These are phyloP conservation scores for Andrena cerasifolii DNA, from an alignment of 1,140 invertebrate species.

Conservation along the genomic window DNA sequence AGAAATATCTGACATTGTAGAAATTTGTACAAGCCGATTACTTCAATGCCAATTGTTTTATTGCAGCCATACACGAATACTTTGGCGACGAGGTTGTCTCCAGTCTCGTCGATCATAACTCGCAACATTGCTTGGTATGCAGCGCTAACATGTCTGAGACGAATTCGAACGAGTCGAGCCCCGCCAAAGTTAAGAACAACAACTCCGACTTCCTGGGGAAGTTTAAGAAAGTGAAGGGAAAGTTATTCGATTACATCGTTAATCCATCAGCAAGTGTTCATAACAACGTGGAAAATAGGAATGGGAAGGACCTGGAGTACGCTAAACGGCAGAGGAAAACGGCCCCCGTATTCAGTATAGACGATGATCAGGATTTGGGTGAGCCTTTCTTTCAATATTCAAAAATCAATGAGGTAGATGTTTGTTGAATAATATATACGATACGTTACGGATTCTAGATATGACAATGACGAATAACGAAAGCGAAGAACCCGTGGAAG, in stretches of 20 bases:
- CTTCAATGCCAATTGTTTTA: background rate
- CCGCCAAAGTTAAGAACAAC: conserved; percentile 76
- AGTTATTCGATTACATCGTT: conserved; percentile 96
- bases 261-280: conserved; percentile 87
- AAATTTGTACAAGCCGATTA: conserved; percentile 22
- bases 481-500: conserved; percentile 86
- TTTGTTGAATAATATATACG: conserved; percentile 1
- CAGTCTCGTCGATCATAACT: conserved; percentile 92
- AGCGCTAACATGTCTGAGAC: conserved; percentile 83
- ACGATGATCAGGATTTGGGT: conserved; percentile 91
- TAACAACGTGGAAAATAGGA: conserved; percentile 87
- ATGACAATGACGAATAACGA: conserved; percentile 79
- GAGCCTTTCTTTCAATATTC: conserved; percentile 18
- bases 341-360: conserved; percentile 97
- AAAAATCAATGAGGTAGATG: background rate
- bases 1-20: conserved; percentile 19
- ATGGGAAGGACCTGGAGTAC: conserved; percentile 89
- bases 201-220: conserved; percentile 89
- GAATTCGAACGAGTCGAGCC: conserved; percentile 78
- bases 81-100: conserved; percentile 90
- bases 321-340: conserved; percentile 94
- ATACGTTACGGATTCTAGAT: conserved; percentile 66
- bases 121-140: conserved; percentile 91
- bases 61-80: conserved; percentile 90
- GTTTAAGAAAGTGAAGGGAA: conserved; percentile 94